Percentiles rank a stretch among this genome's conserved stretches.
Evolutionary conservation across 2,888 invertebrate species (phyloP).

Genomic region (Brachycybe producta): DNA sequence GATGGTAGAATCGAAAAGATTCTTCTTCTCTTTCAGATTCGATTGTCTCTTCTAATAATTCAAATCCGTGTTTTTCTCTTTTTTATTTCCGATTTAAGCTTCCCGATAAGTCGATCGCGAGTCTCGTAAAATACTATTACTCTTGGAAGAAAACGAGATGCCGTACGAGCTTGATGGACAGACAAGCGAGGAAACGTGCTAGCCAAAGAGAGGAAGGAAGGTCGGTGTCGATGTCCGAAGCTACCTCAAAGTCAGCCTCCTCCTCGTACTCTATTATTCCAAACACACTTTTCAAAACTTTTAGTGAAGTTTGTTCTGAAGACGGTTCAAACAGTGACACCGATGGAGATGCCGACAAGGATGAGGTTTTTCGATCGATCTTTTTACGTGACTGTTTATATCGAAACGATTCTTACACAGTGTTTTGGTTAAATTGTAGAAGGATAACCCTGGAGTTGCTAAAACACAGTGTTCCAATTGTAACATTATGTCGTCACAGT

Average conservation of each 20-base stretch:
- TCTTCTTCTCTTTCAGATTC: slow-evolving; percentile 21
- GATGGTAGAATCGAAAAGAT: no score
- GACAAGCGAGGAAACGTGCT: slow-evolving; percentile 56
- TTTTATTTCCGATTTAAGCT: no score
- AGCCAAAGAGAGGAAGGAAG: slow-evolving; percentile 57
- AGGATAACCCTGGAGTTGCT: slow-evolving; percentile 8
- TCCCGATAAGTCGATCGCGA: slow-evolving; percentile 92
- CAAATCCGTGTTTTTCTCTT: no score
- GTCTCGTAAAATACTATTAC: slow-evolving; percentile 93
- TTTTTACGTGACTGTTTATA: neutral
- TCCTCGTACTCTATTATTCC: neutral
- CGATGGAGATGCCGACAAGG: slow-evolving; percentile 73
- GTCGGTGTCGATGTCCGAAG: slow-evolving; percentile 41
- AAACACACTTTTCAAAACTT: slow-evolving; percentile 6
- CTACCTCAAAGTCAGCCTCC: neutral
- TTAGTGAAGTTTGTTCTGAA: slow-evolving; percentile 64
- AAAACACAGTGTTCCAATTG: slow-evolving; percentile 46
- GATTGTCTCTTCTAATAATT: neutral
- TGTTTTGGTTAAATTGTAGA: neutral
- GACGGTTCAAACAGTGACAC: slow-evolving; percentile 74
- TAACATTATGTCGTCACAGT: slow-evolving; percentile 59
- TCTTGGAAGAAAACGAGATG: slow-evolving; percentile 95
- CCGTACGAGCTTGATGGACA: slow-evolving; percentile 85
- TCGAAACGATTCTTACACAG: no score
- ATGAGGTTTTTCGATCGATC: slow-evolving; percentile 33